phyloP scores from a whole-genome alignment of 2,113 vertebrate genomes.

The Nycticryphes semicollaris region DNA sequence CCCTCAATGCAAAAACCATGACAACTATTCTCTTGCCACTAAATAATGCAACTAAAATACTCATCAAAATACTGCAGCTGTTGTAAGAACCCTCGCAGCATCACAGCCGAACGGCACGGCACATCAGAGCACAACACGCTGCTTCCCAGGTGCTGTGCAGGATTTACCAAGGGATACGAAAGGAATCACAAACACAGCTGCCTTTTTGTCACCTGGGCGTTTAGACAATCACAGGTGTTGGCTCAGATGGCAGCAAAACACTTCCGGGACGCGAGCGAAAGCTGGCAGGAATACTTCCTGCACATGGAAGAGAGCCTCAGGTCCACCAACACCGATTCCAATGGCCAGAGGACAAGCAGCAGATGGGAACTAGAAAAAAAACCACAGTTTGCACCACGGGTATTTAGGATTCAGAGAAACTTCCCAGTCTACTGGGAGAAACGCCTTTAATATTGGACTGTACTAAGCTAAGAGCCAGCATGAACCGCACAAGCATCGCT shows the following conservation, averaged over 20 bases:
- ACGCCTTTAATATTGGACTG: not conserved
- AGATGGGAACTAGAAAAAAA: not conserved
- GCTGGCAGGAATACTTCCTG: not conserved
- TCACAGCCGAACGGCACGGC: accelerated
- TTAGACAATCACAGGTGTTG: not conserved
- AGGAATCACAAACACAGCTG: not conserved
- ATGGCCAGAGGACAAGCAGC: not conserved
- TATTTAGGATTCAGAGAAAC: not conserved
- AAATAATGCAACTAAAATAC: not conserved
- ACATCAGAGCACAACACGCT: not conserved
- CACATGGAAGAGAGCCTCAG: not conserved
- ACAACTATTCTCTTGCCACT: not conserved
- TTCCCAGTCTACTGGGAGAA: not conserved
- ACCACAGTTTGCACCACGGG: not conserved
- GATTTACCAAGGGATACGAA: not conserved
- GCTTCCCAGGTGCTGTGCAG: not conserved
- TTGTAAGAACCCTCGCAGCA: not conserved
- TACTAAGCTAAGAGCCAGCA: not conserved
- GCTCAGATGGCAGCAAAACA: not conserved
- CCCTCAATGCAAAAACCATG: not conserved
- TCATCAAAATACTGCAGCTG: not conserved
- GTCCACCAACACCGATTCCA: not conserved
- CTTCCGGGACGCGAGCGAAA: not conserved
- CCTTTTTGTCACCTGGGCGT: not conserved
- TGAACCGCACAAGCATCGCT: not conserved